phyloP scores from a whole-genome alignment of 2,113 vertebrate species.

The Austrofundulus limnaeus region DNA sequence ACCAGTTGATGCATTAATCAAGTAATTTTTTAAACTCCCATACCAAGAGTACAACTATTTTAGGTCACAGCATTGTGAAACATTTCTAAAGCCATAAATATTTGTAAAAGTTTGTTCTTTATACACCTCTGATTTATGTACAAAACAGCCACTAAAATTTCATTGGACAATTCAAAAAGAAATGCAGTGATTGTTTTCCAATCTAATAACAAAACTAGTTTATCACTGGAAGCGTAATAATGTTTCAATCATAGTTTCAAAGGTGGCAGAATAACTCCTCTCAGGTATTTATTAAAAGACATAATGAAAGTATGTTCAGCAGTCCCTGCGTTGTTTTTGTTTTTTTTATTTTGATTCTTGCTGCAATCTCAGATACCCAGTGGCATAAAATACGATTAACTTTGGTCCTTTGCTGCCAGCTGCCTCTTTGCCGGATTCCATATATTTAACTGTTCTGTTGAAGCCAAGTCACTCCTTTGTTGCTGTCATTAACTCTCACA shows the following conservation, averaged over 20 bases:
- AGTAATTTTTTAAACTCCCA: constrained; percentile 6
- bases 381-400: constrained; percentile 63
- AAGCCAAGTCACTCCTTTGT: constrained; percentile 22
- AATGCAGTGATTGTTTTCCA: constrained; percentile 44
- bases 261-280: constrained; percentile 56
- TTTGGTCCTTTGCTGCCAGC: constrained; percentile 41
- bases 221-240: constrained; percentile 50
- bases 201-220: constrained; percentile 42
- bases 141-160: constrained; percentile 45
- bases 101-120: constrained; percentile 23
- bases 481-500: constrained; percentile 1
- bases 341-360: constrained; percentile 29
- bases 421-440: constrained; percentile 48
- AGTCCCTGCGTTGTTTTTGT: constrained; percentile 59
- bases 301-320: constrained; percentile 64
- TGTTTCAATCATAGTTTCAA: constrained; percentile 52
- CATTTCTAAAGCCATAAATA: constrained; percentile 30
- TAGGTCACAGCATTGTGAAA: constrained; percentile 1
- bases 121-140: constrained; percentile 34
- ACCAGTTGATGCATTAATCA: neutral
- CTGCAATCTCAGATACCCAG: constrained; percentile 51
- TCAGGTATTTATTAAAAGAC: constrained; percentile 64
- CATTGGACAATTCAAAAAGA: constrained; percentile 45
- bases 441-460: constrained; percentile 57
- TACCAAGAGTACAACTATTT: constrained; percentile 18